A percentile compares a stretch with the other conserved stretches of the same genome.
Conservation (phyloP, 2,113 vertebrate species). For the Apistogramma diplotaenia region DNA sequence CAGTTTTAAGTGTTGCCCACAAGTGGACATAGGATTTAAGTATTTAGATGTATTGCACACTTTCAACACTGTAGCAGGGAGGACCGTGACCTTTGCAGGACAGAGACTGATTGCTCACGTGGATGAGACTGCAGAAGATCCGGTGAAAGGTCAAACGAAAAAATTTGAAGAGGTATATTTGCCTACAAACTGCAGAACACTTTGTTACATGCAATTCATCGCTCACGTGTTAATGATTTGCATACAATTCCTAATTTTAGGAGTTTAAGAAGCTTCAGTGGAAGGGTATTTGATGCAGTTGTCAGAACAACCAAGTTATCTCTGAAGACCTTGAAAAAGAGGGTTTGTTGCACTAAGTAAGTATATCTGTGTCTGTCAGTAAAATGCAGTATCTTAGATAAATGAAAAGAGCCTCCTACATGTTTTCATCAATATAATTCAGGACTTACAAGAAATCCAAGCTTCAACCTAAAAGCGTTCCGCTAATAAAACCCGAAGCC, state of each 20-base stretch:
- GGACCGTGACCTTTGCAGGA: constrained; percentile 55
- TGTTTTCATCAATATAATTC: constrained; percentile 37
- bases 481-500: constrained; percentile 80
- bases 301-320: constrained; percentile 79
- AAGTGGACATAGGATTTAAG: neutral
- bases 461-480: constrained; percentile 41
- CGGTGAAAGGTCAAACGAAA: constrained; percentile 59
- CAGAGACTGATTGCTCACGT: constrained; percentile 6
- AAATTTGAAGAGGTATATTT: constrained; percentile 81
- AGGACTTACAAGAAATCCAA: constrained; percentile 22
- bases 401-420: neutral
- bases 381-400: neutral
- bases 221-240: neutral
- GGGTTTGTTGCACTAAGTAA: constrained; percentile 76
- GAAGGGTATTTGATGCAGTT: constrained; percentile 79
- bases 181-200: neutral
- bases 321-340: constrained; percentile 79
- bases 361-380: constrained; percentile 29
- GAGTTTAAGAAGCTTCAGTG: constrained; percentile 81
- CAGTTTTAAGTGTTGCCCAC: neutral
- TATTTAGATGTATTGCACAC: neutral
- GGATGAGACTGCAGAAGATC: constrained; percentile 29
- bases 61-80: constrained; percentile 13
- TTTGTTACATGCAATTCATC: neutral
- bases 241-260: constrained; percentile 64